Conservation (phyloP, 2,113 vertebrate genomes). For the Xiphorhynchus elegans region DNA sequence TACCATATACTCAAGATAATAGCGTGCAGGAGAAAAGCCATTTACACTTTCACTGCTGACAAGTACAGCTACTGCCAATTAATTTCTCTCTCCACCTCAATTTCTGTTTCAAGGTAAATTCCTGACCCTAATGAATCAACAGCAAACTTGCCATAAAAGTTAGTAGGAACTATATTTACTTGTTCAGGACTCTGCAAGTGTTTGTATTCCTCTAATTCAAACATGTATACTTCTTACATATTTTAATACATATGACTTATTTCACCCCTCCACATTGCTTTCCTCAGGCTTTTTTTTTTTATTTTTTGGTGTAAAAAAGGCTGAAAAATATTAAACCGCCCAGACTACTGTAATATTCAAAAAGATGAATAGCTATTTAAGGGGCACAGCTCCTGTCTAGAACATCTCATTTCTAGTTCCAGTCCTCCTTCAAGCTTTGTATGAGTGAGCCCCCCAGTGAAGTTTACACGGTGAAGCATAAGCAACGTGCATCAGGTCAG, state of each 20-base stretch:
- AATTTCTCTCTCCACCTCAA: background rate
- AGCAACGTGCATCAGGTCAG: background rate
- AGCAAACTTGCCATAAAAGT: background rate
- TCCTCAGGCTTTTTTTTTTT: background rate
- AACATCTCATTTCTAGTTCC: background rate
- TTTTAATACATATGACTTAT: background rate
- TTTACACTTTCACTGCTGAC: conserved; percentile 52
- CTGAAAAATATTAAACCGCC: background rate
- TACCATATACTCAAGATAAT: conserved; percentile 47
- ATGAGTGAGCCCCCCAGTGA: background rate
- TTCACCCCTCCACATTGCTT: background rate
- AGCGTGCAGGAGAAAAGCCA: conserved; percentile 1
- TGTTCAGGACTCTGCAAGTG: background rate
- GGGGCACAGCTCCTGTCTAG: background rate
- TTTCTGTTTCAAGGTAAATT: conserved; percentile 22
- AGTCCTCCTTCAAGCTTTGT: rapidly evolving
- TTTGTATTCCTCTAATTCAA: background rate
- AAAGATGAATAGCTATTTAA: background rate
- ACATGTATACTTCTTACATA: background rate
- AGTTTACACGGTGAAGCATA: background rate
- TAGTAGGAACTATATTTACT: background rate
- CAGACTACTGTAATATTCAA: background rate
- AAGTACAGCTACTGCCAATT: background rate
- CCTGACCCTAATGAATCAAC: background rate
- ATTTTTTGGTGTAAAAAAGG: background rate